Base-by-base conservation (phyloP, 1,140 invertebrate genomes). In the Paraescarpia echinospica region DNA sequence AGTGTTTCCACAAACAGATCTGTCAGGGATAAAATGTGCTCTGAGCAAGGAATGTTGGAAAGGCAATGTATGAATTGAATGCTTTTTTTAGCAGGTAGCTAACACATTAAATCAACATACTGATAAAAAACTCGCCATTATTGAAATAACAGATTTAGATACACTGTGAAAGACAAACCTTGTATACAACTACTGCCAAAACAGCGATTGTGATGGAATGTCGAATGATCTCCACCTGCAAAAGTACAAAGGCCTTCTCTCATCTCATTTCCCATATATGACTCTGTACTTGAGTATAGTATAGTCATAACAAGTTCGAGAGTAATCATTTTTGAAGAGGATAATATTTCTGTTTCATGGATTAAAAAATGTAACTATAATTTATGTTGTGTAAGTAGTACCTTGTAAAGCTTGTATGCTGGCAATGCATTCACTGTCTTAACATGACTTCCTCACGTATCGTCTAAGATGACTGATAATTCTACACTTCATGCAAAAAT, bases 141-240 rank as follows among this genome's bases (percentile, higher is more conserved):
- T 51, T 51, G 48, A 51, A 51, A 51, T 51, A 51, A 51, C 18
- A 9, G 8, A 51, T 51, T 51, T 51, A 9, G 48, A 51, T 18
- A 9, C 48, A 51, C 8, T 18, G 18, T 27, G 77, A 31, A 89
- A 4, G 35, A 77, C 92, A 89, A 88, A 92, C 92, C 92, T 6
- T 88, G 35, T 35, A 92, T 33, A 89, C n/a, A 89, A 92, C 34
- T 33, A 34, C 31, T 33, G 48, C 51, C 92, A 92, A 88, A 9
- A 89, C 8, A 92, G 34, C 34, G 4, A 92, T 31, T 34, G 35
- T 35, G 48, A 89, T 92, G n/a, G 77, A 33, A 88, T 33, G 51
- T 92, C 88, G 92, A 59, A 59, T 9, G 12, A 92, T 12, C 88
- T 92, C 31, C n/a, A 89, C 92, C 90, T 90, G 90, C 8, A 90